Evolutionary conservation across 2,113 vertebrate genomes (phyloP).

Genomic region (Taurulus bubalis): DNA sequence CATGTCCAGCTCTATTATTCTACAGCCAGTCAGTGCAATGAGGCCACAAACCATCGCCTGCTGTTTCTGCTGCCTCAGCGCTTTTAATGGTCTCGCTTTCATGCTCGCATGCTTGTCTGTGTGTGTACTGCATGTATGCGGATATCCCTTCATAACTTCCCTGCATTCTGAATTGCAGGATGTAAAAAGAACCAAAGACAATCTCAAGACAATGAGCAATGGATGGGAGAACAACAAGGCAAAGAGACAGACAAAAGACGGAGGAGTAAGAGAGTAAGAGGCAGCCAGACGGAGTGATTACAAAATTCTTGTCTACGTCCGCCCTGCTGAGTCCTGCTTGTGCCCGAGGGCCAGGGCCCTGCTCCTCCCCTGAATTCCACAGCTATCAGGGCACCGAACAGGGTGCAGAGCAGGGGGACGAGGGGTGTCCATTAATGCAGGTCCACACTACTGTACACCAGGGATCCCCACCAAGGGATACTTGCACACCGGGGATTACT

Average conservation of each 20-base stretch:
- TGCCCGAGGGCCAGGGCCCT: constrained; percentile 38
- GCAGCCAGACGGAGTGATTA: constrained; percentile 9
- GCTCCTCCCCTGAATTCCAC: constrained; percentile 67
- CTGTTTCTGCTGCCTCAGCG: constrained; percentile 76
- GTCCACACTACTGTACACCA: constrained; percentile 19
- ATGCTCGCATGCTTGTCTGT: constrained; percentile 41
- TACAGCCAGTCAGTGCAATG: constrained; percentile 61
- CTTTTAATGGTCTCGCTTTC: constrained; percentile 68
- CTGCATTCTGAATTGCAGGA: constrained; percentile 60
- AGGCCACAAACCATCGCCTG: constrained; percentile 73
- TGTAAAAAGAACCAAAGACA: constrained; percentile 37
- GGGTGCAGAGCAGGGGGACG: background rate
- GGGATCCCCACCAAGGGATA: background rate
- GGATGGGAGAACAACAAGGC: constrained; percentile 8
- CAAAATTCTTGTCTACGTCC: constrained; percentile 45
- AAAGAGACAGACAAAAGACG: constrained; percentile 34
- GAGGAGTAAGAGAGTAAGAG: constrained; percentile 5
- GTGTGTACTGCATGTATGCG: constrained; percentile 16
- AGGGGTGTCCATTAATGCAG: constrained; percentile 7
- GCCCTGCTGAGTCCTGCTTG: constrained; percentile 50
- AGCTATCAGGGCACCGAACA: constrained; percentile 44
- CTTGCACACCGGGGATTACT: background rate
- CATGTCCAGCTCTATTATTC: constrained; percentile 73
- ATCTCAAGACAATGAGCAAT: constrained; percentile 39
- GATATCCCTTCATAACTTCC: constrained; percentile 57